Base-by-base conservation (phyloP, 1,140 invertebrate genomes). In the Acromyrmex heyeri region DNA sequence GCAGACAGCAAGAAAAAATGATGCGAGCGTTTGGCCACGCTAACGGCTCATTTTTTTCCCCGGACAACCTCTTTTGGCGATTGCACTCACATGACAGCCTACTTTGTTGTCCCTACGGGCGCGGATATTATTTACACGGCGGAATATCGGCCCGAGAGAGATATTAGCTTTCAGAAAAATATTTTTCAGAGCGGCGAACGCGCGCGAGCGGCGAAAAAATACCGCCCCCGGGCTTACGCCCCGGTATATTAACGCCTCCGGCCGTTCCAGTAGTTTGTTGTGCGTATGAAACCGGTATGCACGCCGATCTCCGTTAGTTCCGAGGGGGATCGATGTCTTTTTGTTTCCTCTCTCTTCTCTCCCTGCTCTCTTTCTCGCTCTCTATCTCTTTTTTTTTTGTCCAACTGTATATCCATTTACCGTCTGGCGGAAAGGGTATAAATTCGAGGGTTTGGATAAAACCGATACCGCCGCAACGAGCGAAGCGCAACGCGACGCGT, bases 111-210 rank as follows among this genome's bases (percentile, higher is more conserved):
- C 86, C 65, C 75, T 90, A 86, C 72, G 59, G 27, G 64, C 30
- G 73, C 65, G 44, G 86, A 88, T 83, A 88, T 85, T 91, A 91
- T 91, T 91, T 91, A 91, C 90, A 88, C 89, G 82, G 69, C n/a
- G 55, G 76, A 90, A 91, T 90, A 88, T 88, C 90, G 90, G 70
- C 57, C 65, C 88, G 83, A 73, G 88, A 88, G 87, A 88, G 89
- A 90, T 91, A 91, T 91, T 91, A 91, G 87, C 90, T 90, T 91
- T 86, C 72, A 90, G 87, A 72, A 90, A 91, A 91, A 91, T 91
- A 90, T 91, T 91, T 91, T 91, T 91, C 87, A 88, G 69, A 73
- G 53, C 73, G 70, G 53, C 75, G 81, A 78, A 87, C 76, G 57
- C 65, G 67, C 76, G 67, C 64, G 78, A 82, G 78, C 62, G 72